Evolutionary conservation across 2,113 vertebrate genomes (phyloP).

Genomic region (Uria aalge): DNA sequence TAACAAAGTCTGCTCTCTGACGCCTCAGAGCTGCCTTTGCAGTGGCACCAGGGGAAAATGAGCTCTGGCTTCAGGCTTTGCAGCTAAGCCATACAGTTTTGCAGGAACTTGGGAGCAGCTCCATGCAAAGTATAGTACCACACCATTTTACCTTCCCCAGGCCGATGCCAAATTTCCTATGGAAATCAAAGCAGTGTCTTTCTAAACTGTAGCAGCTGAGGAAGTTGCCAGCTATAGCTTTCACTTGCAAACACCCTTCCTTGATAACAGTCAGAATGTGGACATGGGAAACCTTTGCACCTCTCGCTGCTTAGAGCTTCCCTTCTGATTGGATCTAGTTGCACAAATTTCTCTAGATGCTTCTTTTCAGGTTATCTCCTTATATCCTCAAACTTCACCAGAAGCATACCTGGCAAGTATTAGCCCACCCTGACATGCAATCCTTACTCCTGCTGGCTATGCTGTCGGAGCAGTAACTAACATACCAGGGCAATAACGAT

Average conservation of each 20-base stretch:
- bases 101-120: not conserved
- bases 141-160: not conserved
- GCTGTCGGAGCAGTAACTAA: not conserved
- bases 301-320: not conserved
- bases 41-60: accelerated
- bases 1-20: accelerated
- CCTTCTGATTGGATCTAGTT: not conserved
- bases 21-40: not conserved
- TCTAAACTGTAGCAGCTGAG: not conserved
- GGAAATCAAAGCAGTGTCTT: not conserved
- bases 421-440: not conserved
- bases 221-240: not conserved
- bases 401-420: not conserved
- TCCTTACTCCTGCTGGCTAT: not conserved
- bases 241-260: not conserved
- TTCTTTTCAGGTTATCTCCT: not conserved
- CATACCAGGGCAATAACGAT: not conserved
- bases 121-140: not conserved
- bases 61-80: not conserved
- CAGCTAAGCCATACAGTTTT: accelerated
- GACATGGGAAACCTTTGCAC: not conserved
- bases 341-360: not conserved
- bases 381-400: not conserved
- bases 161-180: accelerated
- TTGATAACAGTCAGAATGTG: accelerated